Conservation (phyloP, 2,888 invertebrate genomes). For the Perizoma flavofasciatum region DNA sequence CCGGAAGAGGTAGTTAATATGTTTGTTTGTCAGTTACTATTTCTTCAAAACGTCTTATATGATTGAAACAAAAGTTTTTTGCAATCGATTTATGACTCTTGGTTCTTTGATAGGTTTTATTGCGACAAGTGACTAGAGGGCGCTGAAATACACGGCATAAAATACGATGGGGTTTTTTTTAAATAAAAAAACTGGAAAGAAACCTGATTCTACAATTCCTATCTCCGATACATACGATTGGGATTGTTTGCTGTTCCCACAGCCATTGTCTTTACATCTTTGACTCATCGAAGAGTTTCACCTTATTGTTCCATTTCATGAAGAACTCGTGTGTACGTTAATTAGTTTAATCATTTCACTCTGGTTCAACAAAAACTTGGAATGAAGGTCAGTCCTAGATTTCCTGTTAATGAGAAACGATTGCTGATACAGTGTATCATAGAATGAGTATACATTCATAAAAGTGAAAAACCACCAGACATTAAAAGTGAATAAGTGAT, state of each 20-base stretch:
- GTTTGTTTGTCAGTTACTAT: no score
- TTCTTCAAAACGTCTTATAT: no score
- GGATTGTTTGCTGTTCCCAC: slow-evolving; percentile 48
- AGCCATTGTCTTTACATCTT: slow-evolving; percentile 52
- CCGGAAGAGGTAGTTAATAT: no score
- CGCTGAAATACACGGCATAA: no score
- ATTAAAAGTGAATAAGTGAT: no score
- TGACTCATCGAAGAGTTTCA: slow-evolving; percentile 72
- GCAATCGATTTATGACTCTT: no score
- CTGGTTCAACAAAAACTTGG: slow-evolving; percentile 27
- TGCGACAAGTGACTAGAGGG: no score
- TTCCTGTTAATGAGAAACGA: slow-evolving; percentile 19
- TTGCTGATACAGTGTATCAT: not conserved
- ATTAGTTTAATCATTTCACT: slow-evolving; percentile 35
- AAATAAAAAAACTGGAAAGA: slow-evolving; percentile 15
- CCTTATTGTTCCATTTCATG: slow-evolving; percentile 58
- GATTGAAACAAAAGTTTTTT: no score
- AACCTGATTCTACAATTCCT: slow-evolving; percentile 28
- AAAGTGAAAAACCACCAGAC: no score
- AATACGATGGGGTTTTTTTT: no score
- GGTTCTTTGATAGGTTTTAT: no score
- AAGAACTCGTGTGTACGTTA: slow-evolving; percentile 32
- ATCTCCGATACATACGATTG: slow-evolving; percentile 25
- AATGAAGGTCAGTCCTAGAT: slow-evolving; percentile 20
- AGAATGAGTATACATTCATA: no score